Evolutionary conservation across 2,113 vertebrate species (phyloP).

Genomic region (Oxyura jamaicensis): DNA sequence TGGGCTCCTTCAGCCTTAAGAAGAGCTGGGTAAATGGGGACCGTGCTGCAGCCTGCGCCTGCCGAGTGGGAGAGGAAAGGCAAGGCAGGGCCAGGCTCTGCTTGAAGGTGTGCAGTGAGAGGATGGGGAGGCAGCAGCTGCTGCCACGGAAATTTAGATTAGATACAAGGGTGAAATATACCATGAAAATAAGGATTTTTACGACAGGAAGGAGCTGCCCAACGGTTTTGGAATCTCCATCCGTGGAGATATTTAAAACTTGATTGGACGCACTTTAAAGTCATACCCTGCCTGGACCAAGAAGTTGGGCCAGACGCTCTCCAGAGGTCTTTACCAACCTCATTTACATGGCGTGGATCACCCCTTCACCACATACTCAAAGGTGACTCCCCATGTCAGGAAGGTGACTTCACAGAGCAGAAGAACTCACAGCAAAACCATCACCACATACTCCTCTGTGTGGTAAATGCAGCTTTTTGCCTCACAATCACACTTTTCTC

Average conservation of each 20-base stretch:
- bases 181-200: not conserved
- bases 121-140: not conserved
- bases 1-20: rapidly evolving
- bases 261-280: not conserved
- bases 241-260: not conserved
- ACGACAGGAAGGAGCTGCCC: not conserved
- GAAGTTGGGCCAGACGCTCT: not conserved
- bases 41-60: not conserved
- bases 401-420: not conserved
- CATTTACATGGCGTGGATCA: not conserved
- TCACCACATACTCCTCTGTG: rapidly evolving
- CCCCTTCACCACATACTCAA: not conserved
- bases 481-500: not conserved
- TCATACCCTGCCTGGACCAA: not conserved
- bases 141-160: not conserved
- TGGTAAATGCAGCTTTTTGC: not conserved
- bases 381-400: not conserved
- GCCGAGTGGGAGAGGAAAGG: not conserved
- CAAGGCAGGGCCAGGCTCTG: not conserved
- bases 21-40: rapidly evolving
- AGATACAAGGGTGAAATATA: not conserved
- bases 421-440: not conserved
- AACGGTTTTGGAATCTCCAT: not conserved
- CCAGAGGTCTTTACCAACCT: not conserved
- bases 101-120: not conserved